Evolutionary conservation across 2,113 vertebrate genomes (phyloP).

Genomic region (Galemys pyrenaicus): DNA sequence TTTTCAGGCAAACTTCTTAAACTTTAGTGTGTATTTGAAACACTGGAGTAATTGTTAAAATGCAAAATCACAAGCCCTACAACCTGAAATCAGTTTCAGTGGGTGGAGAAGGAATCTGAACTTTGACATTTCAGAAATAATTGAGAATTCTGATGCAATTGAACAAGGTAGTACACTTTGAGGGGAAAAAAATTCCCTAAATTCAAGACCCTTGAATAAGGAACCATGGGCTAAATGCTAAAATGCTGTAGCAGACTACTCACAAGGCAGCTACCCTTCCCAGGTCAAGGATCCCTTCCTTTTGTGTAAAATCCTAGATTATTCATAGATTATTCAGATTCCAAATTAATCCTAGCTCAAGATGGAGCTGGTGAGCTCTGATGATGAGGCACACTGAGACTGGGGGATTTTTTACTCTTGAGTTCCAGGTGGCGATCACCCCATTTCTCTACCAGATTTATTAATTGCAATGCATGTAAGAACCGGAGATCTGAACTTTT

Average conservation of each 20-base stretch:
- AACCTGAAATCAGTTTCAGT: not conserved
- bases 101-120: not conserved
- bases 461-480: not conserved
- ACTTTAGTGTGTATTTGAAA: not conserved
- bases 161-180: not conserved
- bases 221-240: not conserved
- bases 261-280: not conserved
- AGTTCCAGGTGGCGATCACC: fast-evolving
- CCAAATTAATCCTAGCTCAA: not conserved
- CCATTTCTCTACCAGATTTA: not conserved
- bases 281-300: not conserved
- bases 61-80: not conserved
- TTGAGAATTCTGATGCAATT: not conserved
- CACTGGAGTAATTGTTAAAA: not conserved
- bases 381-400: no score
- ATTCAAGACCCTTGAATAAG: not conserved
- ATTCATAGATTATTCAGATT: not conserved
- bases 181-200: not conserved
- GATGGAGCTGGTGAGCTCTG: not conserved
- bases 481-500: not conserved
- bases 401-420: no score
- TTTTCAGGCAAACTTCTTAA: not conserved
- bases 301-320: not conserved
- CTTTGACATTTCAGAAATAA: not conserved
- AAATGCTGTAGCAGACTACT: not conserved